Evolutionary conservation across 2,113 vertebrate genomes (phyloP).

Genomic region (Ornithorhynchus anatinus): DNA sequence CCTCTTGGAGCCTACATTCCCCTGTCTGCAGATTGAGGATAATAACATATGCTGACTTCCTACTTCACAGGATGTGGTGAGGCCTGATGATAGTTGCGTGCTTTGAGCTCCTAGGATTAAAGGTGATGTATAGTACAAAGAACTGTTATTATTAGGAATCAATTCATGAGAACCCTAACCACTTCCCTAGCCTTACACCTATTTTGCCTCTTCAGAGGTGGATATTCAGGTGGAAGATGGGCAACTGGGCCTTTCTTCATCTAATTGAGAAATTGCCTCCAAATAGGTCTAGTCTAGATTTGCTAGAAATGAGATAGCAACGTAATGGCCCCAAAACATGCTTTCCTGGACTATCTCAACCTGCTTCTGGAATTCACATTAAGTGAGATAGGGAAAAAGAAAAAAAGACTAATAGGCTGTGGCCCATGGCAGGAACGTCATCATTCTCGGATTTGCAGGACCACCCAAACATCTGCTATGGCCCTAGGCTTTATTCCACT

Average conservation of each 20-base stretch:
- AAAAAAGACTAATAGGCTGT: neutral
- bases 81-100: neutral
- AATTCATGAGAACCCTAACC: neutral
- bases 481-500: neutral
- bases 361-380: neutral
- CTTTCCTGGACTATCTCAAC: neutral
- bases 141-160: neutral
- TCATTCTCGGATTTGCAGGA: constrained; percentile 30
- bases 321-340: neutral
- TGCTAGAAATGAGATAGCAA: neutral
- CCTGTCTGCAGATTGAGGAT: neutral
- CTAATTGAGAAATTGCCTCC: neutral
- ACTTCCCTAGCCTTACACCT: neutral
- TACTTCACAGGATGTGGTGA: neutral
- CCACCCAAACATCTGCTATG: constrained; percentile 22
- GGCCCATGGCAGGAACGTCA: constrained; percentile 24
- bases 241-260: neutral
- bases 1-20: neutral
- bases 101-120: neutral
- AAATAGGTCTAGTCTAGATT: too few relatives aligned
- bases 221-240: neutral
- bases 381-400: neutral
- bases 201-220: neutral
- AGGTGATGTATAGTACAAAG: neutral
- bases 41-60: neutral